Evolutionary conservation across 2,113 vertebrate genomes (phyloP), one percentile per base, ranked within the genome.

Genomic region (Aphyosemion australe): DNA sequence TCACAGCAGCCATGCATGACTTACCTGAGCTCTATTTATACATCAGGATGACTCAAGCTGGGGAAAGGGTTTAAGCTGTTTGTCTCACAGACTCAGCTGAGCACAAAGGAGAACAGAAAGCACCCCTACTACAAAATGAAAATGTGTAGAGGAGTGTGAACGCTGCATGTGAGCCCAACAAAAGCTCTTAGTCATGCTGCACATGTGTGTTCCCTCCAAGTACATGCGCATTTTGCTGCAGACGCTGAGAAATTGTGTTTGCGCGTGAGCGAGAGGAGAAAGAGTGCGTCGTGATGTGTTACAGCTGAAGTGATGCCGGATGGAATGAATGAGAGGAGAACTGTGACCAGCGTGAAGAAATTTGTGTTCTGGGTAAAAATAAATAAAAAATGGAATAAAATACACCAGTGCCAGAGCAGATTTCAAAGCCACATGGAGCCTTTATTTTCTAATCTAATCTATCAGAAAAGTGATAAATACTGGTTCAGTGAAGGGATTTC

Each of bases 1-100:
- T 65, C 47, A 78, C 69, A 37, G 70, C 65, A 60, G 64, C 45
- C 63, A 72, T 69, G 72, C 75, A 72, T 55, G 75, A 66, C 55
- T 77, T 80, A 83, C 69, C 78, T 73, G 74, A 61, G 61, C 59
- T 81, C 60, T 79, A 87, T 83, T 84, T 79, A 80, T 68, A 79
- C 32, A 56, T 42, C 42, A 42, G 52, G 61, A 72, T 83, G 72
- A 81, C 64, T 83, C 79, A 26, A 52, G 61, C 62, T 45, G 12
- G 19, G 65, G 55, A 47, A 26, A 47, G 58, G 65, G 51, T 78
- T 74, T 76, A 62, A 72, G 43, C 26, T 71, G 53, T 76, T 79
- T 81, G 75, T 67, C 69, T 68, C 62, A 65, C 37, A 68, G 61
- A 72, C 43, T 72, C 67, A 60, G 14, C 21, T 20, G 66, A 72